Base-by-base conservation (phyloP, 2,888 invertebrate species). In the Helicoverpa assulta region DNA sequence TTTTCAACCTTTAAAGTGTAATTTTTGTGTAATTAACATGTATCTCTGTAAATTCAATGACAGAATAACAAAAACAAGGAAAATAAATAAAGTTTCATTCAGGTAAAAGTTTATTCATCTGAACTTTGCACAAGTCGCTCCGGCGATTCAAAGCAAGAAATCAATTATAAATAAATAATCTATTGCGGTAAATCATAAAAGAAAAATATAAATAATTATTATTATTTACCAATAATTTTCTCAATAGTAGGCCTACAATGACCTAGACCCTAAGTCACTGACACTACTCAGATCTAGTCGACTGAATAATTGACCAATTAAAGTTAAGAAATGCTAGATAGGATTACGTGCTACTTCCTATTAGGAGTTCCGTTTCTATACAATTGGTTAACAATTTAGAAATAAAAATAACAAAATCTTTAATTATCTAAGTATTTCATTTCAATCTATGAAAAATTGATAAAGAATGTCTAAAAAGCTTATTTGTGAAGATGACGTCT, bases 261-360 rank as follows among this genome's bases (percentile, higher is more conserved):
- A 70, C 80, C 76, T 73, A 80, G 78, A 68, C 74, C 78, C 65
- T 62, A 70, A 76, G 52, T 70, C 7, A 66, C 50, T 67, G 70
- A 76, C 79, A 54, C 61, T 67, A 57, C 18, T 10, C 16, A 33
- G 33, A 33, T 29, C 56, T 57, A 77, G 47, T 4, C n/a, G 21
- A 55, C 37, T 66, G 52, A 57, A 19, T 54, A 57, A 47, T 68
- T 63, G 33, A 54, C n/a, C 37, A 73, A 73, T 52, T 29, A 43
- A 21, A n/a, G 54, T 78, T 78, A 21, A 26, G 78, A 76, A 68
- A 76, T 43, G 12, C 54, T 55, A 47, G n/a, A n/a, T 68, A 58
- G 68, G 63, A 54, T 51, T 29, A 19, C 56, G 21, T 37, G 29
- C 21, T 61, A 71, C 57, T 78, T 78, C 65, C 62, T 76, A 21